Evolutionary conservation across 2,888 invertebrate species (phyloP).

Genomic region (Fragum fragum): DNA sequence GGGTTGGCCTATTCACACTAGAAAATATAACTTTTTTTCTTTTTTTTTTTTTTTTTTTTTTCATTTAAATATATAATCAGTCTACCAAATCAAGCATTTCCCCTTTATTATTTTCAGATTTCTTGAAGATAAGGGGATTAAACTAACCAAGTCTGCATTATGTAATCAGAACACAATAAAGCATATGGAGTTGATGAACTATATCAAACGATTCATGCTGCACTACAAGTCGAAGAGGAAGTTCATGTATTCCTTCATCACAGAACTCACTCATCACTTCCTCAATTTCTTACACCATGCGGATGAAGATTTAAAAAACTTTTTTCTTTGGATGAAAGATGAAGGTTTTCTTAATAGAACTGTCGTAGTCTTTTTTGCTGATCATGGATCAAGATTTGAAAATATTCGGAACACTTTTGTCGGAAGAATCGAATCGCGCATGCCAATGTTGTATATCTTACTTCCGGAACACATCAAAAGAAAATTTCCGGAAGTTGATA

Average conservation of each 20-base stretch:
- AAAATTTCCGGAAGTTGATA: conserved; percentile 90
- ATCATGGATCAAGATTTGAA: conserved; percentile 96
- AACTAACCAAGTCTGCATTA: conserved; percentile 8
- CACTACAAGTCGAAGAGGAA: conserved; percentile 89
- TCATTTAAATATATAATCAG: no score
- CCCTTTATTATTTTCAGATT: conserved; percentile 17
- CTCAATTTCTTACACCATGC: conserved; percentile 92
- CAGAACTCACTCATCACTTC: conserved; percentile 93
- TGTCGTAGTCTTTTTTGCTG: conserved; percentile 89
- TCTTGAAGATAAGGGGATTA: conserved; percentile 33
- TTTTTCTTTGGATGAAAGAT: conserved; percentile 88
- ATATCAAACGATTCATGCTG: conserved; percentile 88
- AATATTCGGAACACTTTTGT: conserved; percentile 93
- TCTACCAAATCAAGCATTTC: no score
- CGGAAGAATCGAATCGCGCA: conserved; percentile 92
- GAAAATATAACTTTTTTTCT: no score
- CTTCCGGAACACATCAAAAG: conserved; percentile 92
- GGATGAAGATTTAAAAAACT: conserved; percentile 90
- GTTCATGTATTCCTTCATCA: conserved; percentile 95
- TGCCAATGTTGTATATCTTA: conserved; percentile 92
- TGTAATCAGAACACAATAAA: conserved; percentile 36
- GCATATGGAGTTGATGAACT: conserved; percentile 89
- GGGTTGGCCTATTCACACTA: no score
- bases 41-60: no score
- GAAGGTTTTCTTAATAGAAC: conserved; percentile 77